These are phyloP conservation scores for Hirtodrosophila confusa DNA, from an alignment of 2,888 invertebrate genomes.

Conservation along the genomic window DNA sequence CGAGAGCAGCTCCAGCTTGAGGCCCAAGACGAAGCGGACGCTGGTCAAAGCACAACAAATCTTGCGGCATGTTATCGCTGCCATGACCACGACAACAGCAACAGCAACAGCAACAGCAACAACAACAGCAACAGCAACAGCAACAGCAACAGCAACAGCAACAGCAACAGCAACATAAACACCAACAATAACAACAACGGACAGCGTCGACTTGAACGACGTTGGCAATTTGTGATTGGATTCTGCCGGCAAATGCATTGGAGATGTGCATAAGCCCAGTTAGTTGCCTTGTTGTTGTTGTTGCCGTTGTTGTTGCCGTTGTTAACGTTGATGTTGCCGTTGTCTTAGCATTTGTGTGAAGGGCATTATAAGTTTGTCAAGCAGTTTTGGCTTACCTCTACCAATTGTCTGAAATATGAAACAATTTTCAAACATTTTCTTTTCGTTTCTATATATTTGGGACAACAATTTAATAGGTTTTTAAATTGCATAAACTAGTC, in stretches of 20 bases:
- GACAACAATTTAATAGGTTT: too few species aligned
- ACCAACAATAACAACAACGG: conserved; percentile 25
- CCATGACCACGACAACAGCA: conserved; percentile 67
- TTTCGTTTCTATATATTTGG: too few species aligned
- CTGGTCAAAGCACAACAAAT: conserved; percentile 71
- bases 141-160: conserved; percentile 32
- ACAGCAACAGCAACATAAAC: conserved; percentile 29
- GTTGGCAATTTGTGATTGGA: conserved; percentile 76
- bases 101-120: conserved; percentile 25
- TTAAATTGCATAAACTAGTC: too few species aligned
- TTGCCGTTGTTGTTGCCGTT: conserved; percentile 13
- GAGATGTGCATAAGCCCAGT: conserved; percentile 33
- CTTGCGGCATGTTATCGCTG: conserved; percentile 72
- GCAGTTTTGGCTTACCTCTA: conserved; percentile 21
- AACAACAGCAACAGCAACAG: conserved; percentile 26
- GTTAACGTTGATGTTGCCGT: conserved; percentile 3
- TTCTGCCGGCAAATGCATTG: conserved; percentile 55
- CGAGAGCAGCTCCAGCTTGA: conserved; percentile 12
- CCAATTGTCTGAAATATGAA: too few species aligned
- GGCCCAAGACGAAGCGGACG: conserved; percentile 29
- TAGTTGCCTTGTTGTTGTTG: conserved; percentile 10
- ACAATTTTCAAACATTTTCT: too few species aligned
- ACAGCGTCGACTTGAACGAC: conserved; percentile 50
- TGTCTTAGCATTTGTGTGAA: conserved; percentile 44
- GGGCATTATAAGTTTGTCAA: conserved; percentile 39